Conservation (phyloP, 2,797 vertebrate species). For the Pseudomugil gertrudae region DNA sequence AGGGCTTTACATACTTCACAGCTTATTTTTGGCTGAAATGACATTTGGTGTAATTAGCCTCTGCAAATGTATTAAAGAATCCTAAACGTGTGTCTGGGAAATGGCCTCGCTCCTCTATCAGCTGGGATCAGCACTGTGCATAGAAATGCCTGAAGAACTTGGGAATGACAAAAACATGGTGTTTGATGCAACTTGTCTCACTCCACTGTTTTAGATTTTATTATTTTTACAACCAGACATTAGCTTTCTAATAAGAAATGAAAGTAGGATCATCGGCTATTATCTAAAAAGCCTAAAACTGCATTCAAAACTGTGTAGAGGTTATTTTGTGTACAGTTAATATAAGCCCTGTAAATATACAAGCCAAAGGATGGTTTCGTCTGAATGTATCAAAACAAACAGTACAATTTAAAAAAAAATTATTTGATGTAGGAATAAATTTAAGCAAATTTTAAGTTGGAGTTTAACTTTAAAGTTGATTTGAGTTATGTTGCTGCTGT, state of each 20-base stretch:
- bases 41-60: conserved; percentile 22
- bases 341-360: no score
- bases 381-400: no score
- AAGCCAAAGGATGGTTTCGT: no score
- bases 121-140: conserved; percentile 52
- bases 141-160: conserved; percentile 30
- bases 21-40: conserved; percentile 30
- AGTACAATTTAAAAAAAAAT: no score
- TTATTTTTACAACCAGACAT: not conserved
- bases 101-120: conserved; percentile 38
- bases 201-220: conserved; percentile 3
- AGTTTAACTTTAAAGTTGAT: not conserved
- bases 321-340: no score
- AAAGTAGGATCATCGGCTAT: conserved; percentile 18
- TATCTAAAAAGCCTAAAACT: not conserved
- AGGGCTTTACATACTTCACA: conserved; percentile 37
- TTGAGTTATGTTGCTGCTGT: not conserved
- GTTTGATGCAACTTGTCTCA: conserved; percentile 19
- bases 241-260: not conserved
- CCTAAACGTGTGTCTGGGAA: conserved; percentile 25
- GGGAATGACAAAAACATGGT: conserved; percentile 45
- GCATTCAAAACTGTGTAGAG: not conserved
- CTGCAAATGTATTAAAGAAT: conserved; percentile 29
- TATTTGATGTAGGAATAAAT: no score
- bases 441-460: not conserved